Conservation (phyloP, 2,888 invertebrate species). For the Noctua janthe region DNA sequence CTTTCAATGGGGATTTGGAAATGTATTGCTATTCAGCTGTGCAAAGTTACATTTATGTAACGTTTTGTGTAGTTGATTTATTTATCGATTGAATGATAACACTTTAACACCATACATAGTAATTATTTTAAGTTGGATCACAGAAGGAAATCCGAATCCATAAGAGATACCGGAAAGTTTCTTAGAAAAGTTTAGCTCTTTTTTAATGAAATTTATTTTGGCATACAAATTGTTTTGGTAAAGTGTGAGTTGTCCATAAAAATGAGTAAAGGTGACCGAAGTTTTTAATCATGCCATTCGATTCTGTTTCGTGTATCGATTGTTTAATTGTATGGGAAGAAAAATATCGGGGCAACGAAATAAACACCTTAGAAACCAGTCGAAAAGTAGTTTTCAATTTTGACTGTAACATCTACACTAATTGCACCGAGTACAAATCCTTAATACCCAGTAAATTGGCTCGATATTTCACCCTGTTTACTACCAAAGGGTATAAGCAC, state of each 20-base stretch:
- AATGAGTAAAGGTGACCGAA: background rate
- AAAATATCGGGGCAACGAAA: background rate
- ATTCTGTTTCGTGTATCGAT: background rate
- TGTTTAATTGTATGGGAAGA: background rate
- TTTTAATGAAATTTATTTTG: background rate
- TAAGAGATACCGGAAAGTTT: background rate
- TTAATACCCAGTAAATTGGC: conserved; percentile 14
- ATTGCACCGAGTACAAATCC: background rate
- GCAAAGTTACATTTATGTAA: conserved; percentile 17
- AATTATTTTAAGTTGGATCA: background rate
- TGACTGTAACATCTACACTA: background rate
- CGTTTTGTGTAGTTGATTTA: conserved; percentile 8
- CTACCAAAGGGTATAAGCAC: conserved; percentile 14
- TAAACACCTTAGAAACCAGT: too few species aligned
- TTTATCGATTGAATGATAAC: background rate
- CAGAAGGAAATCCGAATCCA: background rate
- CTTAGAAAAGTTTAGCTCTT: background rate
- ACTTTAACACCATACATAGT: background rate
- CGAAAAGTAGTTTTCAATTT: background rate
- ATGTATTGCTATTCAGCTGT: conserved; percentile 26
- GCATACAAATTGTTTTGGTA: background rate
- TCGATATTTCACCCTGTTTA: conserved; percentile 4
- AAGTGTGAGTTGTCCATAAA: background rate
- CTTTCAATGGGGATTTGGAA: conserved; percentile 41
- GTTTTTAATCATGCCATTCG: background rate